Percentiles rank a stretch among this genome's conserved stretches.
These are phyloP conservation scores for Chunga burmeisteri DNA, from an alignment of 2,113 vertebrate species.

Conservation along the genomic window DNA sequence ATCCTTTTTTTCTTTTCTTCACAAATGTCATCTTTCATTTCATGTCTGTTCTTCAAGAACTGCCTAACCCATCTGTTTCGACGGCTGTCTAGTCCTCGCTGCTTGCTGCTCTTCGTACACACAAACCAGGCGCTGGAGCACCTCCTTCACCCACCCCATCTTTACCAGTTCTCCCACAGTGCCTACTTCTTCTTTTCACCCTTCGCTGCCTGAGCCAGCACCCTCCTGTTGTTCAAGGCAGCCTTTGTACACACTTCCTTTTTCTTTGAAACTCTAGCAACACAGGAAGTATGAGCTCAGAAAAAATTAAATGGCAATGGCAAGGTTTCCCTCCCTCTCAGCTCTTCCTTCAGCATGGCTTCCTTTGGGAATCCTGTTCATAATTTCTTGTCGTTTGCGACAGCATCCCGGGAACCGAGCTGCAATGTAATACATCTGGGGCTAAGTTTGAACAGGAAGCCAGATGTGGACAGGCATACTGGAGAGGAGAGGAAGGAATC, in stretches of 20 bases:
- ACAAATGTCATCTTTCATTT: not conserved
- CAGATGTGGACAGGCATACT: not conserved
- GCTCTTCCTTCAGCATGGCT: not conserved
- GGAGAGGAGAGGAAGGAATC: not conserved
- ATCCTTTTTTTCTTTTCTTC: not conserved
- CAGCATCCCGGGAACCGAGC: not conserved
- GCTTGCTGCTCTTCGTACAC: not conserved
- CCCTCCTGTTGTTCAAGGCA: constrained; percentile 16
- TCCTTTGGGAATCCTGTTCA: constrained; percentile 27
- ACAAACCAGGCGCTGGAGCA: not conserved
- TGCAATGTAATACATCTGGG: not conserved
- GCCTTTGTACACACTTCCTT: constrained; percentile 38
- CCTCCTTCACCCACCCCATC: not conserved
- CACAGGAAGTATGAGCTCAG: not conserved
- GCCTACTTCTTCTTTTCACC: constrained; percentile 55
- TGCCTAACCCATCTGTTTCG: not conserved
- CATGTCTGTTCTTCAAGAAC: not conserved
- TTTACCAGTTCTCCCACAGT: not conserved
- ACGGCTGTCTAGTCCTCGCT: not conserved
- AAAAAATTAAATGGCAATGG: not conserved
- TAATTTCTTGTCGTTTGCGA: constrained; percentile 6
- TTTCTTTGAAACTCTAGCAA: constrained; percentile 30
- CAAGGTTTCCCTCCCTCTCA: not conserved
- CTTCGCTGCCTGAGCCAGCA: constrained; percentile 9
- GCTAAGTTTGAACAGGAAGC: not conserved